Evolutionary conservation across 2,113 vertebrate species (phyloP), one percentile per base, ranked within the genome.

Genomic region (Gnathonemus longibarbis): DNA sequence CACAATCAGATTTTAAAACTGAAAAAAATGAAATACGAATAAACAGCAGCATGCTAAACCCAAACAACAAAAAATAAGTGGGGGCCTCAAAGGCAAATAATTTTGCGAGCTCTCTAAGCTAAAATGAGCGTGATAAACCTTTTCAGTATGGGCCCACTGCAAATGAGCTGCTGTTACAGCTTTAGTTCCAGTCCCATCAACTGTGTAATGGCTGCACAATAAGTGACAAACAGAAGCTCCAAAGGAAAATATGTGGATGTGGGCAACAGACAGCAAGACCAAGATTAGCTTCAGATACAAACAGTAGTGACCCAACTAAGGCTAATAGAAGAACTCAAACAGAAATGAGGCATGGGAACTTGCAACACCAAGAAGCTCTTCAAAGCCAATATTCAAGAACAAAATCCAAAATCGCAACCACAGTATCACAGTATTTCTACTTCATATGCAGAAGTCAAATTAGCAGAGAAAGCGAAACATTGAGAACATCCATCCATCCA

Each of bases 151-250:
- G 9, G 52, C 39, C 77, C 19, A 24, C 31, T 11, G 24, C 2
- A 39, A 42, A 77, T 74, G 35, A 56, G 83, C 77, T 66, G 52
- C 74, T 21, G 39, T 88, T 89, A 89, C 58, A 62, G 21, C 39
- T 90, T 90, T 77, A 86, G 53, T 91, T 91, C 48, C 85, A 35
- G 89, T 42, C 62, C 62, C 49, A 48, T 39, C 19, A 46, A 88
- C 66, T 88, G 53, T 80, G 90, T 88, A 46, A 87, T 46, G 42
- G 46, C 27, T 42, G 46, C 19, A n/a, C n/a, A 45, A 10, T 49
- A 3, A 70, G 86, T 50, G n/a, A 11, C 45, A 88, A 84, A 46
- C 80, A 52, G 27, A 48, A 49, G 17, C 39, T 52, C 5, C n/a
- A 62, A 90, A 53, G 62, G 31, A 58, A 90, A 58, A 87, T 46